Conservation (phyloP, 2,113 vertebrate genomes). For the Hoplias malabaricus region DNA sequence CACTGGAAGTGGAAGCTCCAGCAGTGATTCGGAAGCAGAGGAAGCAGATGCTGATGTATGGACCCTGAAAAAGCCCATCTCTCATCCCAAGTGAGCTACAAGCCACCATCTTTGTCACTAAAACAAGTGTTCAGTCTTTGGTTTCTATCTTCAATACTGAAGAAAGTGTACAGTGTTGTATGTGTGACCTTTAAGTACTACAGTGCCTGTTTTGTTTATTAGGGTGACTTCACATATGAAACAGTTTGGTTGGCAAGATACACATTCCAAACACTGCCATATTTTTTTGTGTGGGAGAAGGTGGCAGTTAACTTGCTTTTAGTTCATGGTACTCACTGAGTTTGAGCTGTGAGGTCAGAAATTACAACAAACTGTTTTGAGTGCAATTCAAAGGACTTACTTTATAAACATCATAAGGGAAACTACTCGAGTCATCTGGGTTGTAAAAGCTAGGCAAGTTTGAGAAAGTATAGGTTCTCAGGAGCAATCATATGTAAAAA, state of each 20-base stretch:
- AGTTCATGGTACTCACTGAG: not conserved
- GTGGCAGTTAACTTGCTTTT: not conserved
- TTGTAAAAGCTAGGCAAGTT: too few species aligned
- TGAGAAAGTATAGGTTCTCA: too few species aligned
- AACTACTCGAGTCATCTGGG: not conserved
- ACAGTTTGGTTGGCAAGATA: not conserved
- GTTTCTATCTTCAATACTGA: not conserved
- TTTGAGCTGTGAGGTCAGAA: not conserved
- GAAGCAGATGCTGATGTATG: constrained; percentile 60
- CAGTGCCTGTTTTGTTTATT: not conserved
- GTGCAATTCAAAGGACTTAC: not conserved
- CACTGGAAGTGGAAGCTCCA: constrained; percentile 60
- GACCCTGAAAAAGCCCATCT: constrained; percentile 53
- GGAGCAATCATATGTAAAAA: too few species aligned
- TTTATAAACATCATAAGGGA: not conserved
- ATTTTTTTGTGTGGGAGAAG: not conserved
- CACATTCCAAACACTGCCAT: not conserved
- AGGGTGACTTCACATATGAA: constrained; percentile 1
- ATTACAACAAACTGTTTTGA: not conserved
- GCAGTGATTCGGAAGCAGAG: constrained; percentile 63
- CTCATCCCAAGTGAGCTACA: constrained; percentile 35
- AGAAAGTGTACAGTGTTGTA: not conserved
- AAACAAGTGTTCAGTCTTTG: not conserved
- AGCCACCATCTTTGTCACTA: not conserved
- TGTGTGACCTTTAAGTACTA: not conserved